Evolutionary conservation across 2,888 invertebrate genomes (phyloP), one percentile per base, ranked within the genome.

Genomic region (Elysia crispata): DNA sequence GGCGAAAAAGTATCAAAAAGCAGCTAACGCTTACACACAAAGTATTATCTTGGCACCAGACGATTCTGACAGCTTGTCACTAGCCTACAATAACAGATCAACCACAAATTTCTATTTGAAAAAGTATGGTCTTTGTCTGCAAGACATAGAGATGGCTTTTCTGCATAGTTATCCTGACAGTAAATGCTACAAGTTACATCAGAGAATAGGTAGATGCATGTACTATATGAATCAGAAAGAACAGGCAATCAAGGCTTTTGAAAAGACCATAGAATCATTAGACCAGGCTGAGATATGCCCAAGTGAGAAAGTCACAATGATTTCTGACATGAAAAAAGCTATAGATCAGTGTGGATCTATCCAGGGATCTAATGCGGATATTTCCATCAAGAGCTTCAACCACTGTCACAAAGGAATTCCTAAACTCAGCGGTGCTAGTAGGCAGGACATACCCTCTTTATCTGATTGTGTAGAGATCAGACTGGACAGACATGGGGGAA

Each of bases 181-280:
- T 79, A 92, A 94, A 74, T 92, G 92, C 49, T 94, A 94, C 86
- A 96, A 96, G 92, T 92, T 96, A 77, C 92, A 94, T 76, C 91
- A 95, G 25, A 93, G 96, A 31, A 93, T 94, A 85, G 94, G 94
- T 0, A 94, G 95, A 86, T 95, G 95, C 90, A 93, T 93, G 84
- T 91, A 93, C 25, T 94, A 94, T 87, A 88, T 95, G 73, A 91
- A 92, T 0, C 90, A 93, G 54, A 89, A 86, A 54, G 88, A 90
- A 0, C 89, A 92, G 25, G 94, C 94, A 0, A 82, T 86, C 62
- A 85, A 82, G 76, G 85, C 87, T 28, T 87, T 89, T 86, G 33
- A 88, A 28, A 83, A 85, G 57, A 89, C 90, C 33, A 77, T 76
- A 20, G 13, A 49, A 62, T 30, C 82, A 84, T 62, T 82, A 11